Evolutionary conservation across 2,888 invertebrate species (phyloP), one percentile per base, ranked within the genome.

Genomic region (Teleogryllus oceanicus): DNA sequence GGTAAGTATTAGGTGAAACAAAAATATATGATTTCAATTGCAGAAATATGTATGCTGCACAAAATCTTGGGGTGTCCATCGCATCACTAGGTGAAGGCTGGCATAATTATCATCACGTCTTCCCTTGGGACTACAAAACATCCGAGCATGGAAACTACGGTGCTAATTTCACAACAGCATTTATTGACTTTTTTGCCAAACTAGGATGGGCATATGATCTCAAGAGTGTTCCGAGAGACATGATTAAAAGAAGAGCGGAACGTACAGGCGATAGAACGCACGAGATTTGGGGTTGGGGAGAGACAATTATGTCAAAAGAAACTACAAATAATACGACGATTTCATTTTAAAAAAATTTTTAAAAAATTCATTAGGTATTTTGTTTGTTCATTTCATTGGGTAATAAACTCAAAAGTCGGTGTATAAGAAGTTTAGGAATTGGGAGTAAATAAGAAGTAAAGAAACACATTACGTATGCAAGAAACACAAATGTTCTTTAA

Each of bases 161-260:
- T 8, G 37, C 37, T 37, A 96, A 96, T 86, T 88, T 93, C 84
- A 94, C 95, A 0, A 93, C 94, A 0, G 88, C 89, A 16, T 93
- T 95, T 86, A 94, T 96, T 83, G 94, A 96, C 86, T 90, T 94
- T 85, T 94, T 94, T 87, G 93, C 94, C 16, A 92, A 91, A 86
- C 88, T 96, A 83, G 97, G 97, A 20, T 94, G 93, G 92, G 96
- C 95, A 0, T 96, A 96, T 85, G 96, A 96, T 86, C 87, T 96
- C 83, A 96, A 95, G 87, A 93, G 92, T 0, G 95, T 94, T 0
- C 92, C 94, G 0, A 85, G 89, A 12, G 92, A 92, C 78, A 92
- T 93, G 83, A 90, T 94, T 13, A 88, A 90, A 84, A 92, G 90
- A 84, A 89, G 95, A 21, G 93, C 93, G 0, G 86, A 90, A 84